Conservation (phyloP, 1,140 invertebrate genomes). For the Dendrolimus punctatus region DNA sequence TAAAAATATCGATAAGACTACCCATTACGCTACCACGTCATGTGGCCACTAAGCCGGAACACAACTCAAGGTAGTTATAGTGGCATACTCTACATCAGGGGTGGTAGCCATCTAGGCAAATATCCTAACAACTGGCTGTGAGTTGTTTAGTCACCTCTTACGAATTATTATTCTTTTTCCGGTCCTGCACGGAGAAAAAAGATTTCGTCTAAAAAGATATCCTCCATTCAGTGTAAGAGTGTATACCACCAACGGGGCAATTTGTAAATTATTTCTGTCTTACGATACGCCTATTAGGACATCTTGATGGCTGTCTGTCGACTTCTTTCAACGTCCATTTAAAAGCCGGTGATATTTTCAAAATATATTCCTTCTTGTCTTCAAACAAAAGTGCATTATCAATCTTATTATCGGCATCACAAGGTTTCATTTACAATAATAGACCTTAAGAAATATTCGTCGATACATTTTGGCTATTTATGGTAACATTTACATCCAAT, state of each 20-base stretch:
- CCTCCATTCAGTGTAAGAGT: constrained; percentile 1
- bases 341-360: constrained; percentile 39
- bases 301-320: constrained; percentile 65
- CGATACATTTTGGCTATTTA: constrained; percentile 41
- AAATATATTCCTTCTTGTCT: not conserved
- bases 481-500: constrained; percentile 29
- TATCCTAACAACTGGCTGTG: too few species aligned
- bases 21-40: too few species aligned
- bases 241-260: constrained; percentile 18
- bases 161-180: too few species aligned
- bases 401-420: constrained; percentile 15
- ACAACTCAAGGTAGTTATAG: too few species aligned
- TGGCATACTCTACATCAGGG: too few species aligned
- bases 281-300: constrained; percentile 63
- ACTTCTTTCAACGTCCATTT: constrained; percentile 69
- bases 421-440: not conserved
- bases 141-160: too few species aligned
- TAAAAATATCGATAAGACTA: too few species aligned
- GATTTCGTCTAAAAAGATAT: too few species aligned
- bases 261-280: constrained; percentile 63
- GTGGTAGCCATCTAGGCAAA: too few species aligned
- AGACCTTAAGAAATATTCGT: constrained; percentile 21
- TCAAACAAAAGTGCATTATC: constrained; percentile 8
- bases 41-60: too few species aligned
- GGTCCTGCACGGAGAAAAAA: too few species aligned